These are phyloP conservation scores for Gymnothorax javanicus DNA, from an alignment of 2,797 vertebrate genomes.

Conservation along the genomic window DNA sequence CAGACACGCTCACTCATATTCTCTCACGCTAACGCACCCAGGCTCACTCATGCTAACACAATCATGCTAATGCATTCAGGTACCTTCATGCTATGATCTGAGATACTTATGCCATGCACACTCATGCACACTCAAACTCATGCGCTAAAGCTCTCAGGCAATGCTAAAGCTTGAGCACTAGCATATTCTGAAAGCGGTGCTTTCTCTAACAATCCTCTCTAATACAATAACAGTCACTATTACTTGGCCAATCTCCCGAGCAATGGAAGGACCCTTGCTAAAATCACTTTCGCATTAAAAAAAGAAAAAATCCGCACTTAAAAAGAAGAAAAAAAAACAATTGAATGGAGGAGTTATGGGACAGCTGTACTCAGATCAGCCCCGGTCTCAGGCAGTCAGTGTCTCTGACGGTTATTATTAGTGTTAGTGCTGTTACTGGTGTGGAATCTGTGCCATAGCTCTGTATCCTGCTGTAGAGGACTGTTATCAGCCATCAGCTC, in stretches of 20 bases:
- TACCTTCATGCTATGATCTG: slow-evolving; percentile 36
- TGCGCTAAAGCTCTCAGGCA: slow-evolving; percentile 4
- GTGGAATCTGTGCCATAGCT: slow-evolving; percentile 53
- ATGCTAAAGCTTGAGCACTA: no score
- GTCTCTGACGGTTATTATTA: slow-evolving; percentile 56
- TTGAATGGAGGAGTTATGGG: not conserved
- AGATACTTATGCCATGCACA: slow-evolving; percentile 16
- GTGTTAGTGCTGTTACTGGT: slow-evolving; percentile 48
- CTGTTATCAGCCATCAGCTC: slow-evolving; percentile 66
- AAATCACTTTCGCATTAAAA: no score
- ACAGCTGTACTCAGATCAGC: not conserved
- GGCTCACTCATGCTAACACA: slow-evolving; percentile 31
- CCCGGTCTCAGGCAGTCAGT: not conserved
- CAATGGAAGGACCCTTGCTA: slow-evolving; percentile 7
- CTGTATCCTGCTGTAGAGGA: slow-evolving; percentile 62
- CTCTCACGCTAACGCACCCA: slow-evolving; percentile 41
- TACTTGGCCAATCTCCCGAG: slow-evolving; percentile 43
- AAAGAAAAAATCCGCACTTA: slow-evolving; percentile 20
- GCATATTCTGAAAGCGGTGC: not conserved
- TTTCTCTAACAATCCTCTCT: slow-evolving; percentile 47
- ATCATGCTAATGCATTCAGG: slow-evolving; percentile 8
- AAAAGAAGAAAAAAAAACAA: slow-evolving; percentile 22
- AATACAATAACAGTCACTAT: slow-evolving; percentile 57
- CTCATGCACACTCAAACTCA: not conserved
- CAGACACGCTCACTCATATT: slow-evolving; percentile 35